phyloP scores from a whole-genome alignment of 2,113 vertebrate genomes.

The Antechinus stuartii region DNA sequence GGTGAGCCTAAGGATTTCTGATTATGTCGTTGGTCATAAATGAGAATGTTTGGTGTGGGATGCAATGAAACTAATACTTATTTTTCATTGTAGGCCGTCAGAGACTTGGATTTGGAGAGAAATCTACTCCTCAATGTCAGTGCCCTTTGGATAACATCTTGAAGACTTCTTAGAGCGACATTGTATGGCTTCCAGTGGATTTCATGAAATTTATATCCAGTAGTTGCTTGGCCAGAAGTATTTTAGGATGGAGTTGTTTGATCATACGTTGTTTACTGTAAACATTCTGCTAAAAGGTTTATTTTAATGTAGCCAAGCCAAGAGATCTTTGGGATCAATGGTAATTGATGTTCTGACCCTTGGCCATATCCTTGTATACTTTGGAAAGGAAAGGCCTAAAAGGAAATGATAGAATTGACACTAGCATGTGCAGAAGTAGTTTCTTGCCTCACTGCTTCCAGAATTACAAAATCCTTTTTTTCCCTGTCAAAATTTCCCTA shows the following conservation, averaged over 20 bases:
- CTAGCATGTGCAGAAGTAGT: no score
- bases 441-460: no score
- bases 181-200: neutral
- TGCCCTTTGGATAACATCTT: neutral
- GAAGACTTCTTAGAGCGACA: neutral
- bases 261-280: neutral
- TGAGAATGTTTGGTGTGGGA: neutral
- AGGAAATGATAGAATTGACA: no score
- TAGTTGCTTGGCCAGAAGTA: neutral
- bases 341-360: no score
- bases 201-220: neutral
- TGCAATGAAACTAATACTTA: conserved; percentile 6
- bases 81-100: conserved; percentile 43
- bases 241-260: neutral
- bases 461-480: neutral
- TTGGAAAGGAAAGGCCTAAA: neutral
- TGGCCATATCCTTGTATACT: no score
- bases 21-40: conserved; percentile 71
- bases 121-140: neutral
- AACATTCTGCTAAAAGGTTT: neutral
- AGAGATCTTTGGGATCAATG: neutral
- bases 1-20: conserved; percentile 90
- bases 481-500: no score
- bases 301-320: neutral
- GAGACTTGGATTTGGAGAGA: neutral